Evolutionary conservation across 2,797 vertebrate genomes (phyloP).

Genomic region (Enteromius viviparus): DNA sequence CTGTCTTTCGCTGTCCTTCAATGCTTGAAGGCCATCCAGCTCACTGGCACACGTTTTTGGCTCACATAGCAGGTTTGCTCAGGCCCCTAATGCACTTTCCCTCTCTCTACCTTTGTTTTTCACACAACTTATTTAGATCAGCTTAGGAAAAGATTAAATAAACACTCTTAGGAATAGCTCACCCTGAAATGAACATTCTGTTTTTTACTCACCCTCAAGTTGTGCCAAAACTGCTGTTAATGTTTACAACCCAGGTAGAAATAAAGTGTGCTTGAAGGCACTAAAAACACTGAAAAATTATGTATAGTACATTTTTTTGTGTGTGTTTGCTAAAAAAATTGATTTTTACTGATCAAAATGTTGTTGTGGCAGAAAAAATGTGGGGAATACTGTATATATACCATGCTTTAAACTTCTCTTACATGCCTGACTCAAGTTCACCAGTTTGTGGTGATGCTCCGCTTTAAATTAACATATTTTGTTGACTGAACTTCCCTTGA

Average conservation of each 20-base stretch:
- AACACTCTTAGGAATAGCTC: neutral
- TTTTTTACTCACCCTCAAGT: neutral
- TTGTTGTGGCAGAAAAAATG: too few relatives aligned
- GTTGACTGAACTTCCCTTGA: neutral
- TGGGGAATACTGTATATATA: neutral
- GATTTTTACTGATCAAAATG: too few relatives aligned
- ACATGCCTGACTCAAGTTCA: neutral
- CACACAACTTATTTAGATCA: neutral
- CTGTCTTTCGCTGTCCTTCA: slow-evolving; percentile 4
- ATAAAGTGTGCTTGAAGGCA: neutral
- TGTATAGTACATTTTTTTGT: neutral
- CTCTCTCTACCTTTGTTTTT: slow-evolving; percentile 6
- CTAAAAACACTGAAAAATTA: too few relatives aligned
- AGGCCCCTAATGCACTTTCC: neutral
- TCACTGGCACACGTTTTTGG: neutral
- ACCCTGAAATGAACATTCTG: neutral
- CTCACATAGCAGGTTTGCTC: neutral
- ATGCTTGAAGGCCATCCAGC: neutral
- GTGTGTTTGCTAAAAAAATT: neutral
- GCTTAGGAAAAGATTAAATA: slow-evolving; percentile 12
- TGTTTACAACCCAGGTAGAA: neutral
- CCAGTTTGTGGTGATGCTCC: neutral
- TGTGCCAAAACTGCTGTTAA: neutral
- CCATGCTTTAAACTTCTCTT: neutral
- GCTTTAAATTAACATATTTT: neutral